These are phyloP conservation scores for Solea solea DNA, from an alignment of 2,113 vertebrate genomes.

Conservation along the genomic window DNA sequence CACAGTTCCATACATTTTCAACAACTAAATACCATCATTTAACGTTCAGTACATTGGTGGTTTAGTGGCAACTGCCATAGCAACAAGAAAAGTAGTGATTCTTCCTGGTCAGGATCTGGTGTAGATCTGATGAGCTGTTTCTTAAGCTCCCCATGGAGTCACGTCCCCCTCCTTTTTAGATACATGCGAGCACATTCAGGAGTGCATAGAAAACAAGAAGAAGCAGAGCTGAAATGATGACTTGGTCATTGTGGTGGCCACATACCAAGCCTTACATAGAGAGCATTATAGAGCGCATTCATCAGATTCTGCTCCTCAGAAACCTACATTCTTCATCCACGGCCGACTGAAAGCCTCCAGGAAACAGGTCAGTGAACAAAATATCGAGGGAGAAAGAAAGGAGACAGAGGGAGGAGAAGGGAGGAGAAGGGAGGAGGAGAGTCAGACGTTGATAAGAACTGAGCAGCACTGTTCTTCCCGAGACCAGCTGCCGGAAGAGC, in stretches of 20 bases:
- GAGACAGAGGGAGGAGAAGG: constrained; percentile 36
- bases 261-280: background rate
- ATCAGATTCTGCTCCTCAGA: constrained; percentile 29
- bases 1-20: too few species aligned
- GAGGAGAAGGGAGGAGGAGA: constrained; percentile 15
- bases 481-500: constrained; percentile 75
- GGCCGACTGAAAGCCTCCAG: constrained; percentile 62
- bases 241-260: background rate
- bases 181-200: background rate
- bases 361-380: constrained; percentile 76
- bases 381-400: constrained; percentile 16
- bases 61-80: too few species aligned
- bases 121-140: background rate
- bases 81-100: too few species aligned
- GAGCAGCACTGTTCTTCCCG: constrained; percentile 64
- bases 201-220: background rate
- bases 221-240: constrained; percentile 9
- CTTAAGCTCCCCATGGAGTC: background rate
- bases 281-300: constrained; percentile 29
- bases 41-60: too few species aligned
- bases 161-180: background rate
- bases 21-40: too few species aligned
- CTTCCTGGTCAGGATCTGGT: constrained; percentile 7
- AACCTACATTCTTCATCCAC: constrained; percentile 45
- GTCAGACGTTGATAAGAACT: constrained; percentile 70